These are phyloP conservation scores for Proterorhinus semilunaris DNA, from an alignment of 2,113 vertebrate genomes.

Conservation along the genomic window DNA sequence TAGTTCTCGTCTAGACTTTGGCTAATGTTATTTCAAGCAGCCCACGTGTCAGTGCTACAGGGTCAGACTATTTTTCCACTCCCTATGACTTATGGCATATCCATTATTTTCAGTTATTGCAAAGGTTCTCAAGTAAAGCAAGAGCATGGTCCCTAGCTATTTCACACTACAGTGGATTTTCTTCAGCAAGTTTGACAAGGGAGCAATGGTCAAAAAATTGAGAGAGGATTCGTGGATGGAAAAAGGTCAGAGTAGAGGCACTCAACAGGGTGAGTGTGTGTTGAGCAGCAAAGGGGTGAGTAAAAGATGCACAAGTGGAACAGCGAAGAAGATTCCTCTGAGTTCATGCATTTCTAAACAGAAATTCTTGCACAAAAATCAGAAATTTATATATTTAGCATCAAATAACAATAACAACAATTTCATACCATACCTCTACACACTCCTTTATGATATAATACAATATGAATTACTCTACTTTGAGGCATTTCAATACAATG, in stretches of 20 bases:
- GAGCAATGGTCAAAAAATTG: conserved; percentile 24
- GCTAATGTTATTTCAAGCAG: too few relatives aligned
- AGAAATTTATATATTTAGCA: too few relatives aligned
- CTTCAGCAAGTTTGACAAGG: conserved; percentile 21
- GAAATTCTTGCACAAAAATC: too few relatives aligned
- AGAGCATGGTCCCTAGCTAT: conserved; percentile 23
- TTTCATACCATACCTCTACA: too few relatives aligned
- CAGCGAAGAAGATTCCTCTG: too few relatives aligned
- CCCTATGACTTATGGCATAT: conserved; percentile 17
- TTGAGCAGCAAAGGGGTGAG: conserved; percentile 8
- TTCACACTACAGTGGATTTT: conserved; percentile 37
- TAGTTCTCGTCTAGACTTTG: too few relatives aligned
- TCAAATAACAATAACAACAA: too few relatives aligned
- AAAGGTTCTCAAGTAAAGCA: conserved; percentile 15
- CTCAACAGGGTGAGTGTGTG: conserved; percentile 4
- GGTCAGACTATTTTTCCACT: background rate
- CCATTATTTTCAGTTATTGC: conserved; percentile 26
- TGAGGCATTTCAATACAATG: too few relatives aligned
- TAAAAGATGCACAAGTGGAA: conserved; percentile 26
- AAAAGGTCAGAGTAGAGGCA: conserved; percentile 9
- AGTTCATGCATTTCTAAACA: too few relatives aligned
- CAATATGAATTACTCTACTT: too few relatives aligned
- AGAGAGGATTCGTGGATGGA: conserved; percentile 7
- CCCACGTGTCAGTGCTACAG: too few relatives aligned
- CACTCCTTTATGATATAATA: too few relatives aligned